Evolutionary conservation across 2,113 vertebrate genomes (phyloP), one percentile per base, ranked within the genome.

Genomic region (Antechinus flavipes): DNA sequence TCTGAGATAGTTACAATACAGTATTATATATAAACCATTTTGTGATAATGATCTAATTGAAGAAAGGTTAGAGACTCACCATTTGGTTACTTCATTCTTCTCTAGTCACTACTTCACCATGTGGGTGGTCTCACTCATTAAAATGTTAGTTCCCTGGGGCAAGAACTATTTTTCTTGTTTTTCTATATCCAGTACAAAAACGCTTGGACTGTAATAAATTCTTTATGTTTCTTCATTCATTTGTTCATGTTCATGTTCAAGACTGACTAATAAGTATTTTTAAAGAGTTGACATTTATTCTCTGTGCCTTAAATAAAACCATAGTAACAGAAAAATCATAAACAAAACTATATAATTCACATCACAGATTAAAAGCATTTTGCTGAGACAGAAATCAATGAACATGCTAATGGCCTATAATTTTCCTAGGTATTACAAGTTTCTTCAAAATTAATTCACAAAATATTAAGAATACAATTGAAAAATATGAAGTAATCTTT

Each of bases 341-440:
- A 84, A 76, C 35, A 42, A 52, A 53, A 91, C 47, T 91, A 91
- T 35, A 35, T 27, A 91, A 19, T 35, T 35, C 27, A 91, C 16
- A 91, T 53, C 27, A 91, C 11, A 16, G 47, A 53, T n/a, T n/a
- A 53, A 91, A 12, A 53, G 50, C 50, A 53, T 26, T 91, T 53
- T 53, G 49, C 90, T 35, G 53, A 53, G 52, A 53, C 27, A 91
- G 35, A 91, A 91, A 53, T 42, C 52, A 91, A 23, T 35, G 6
- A 16, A 91, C 53, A 53, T 35, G 11, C 94, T 95, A 95, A 92
- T 96, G 96, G 68, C 89, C 35, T 91, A 94, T 93, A 22, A 50
- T 96, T 93, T 96, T 95, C 93, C 95, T 93, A 97, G 94, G 93
- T 90, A 93, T 93, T 46, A 93, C 91, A 96, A 96, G 35, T 50